Base-by-base conservation (phyloP, 2,113 vertebrate species). In the Ifrita kowaldi region DNA sequence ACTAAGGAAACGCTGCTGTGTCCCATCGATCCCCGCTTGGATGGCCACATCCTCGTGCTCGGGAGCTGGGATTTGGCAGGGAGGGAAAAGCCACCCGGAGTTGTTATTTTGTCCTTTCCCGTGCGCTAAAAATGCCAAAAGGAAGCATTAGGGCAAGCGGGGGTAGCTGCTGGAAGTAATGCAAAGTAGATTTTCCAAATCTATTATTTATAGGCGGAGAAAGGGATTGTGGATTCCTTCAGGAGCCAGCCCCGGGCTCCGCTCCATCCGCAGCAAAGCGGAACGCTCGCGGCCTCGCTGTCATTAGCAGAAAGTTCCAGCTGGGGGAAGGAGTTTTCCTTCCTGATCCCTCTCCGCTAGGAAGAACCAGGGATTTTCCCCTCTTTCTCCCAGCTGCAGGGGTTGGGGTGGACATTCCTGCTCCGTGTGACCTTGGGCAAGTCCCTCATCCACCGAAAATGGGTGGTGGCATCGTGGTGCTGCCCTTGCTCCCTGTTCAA, bases 201-300 rank as follows among this genome's bases (percentile, higher is more conserved):
- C 90, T 95, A 77, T 95, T 97, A 96, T 97, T 97, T 85, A 96
- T 94, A 64, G 82, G 78, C 0, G 5, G 70, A 52, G 84, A 82
- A 93, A 83, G 28, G 87, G 71, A 39, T 67, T 12, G 59, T 76
- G 84, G n/a, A 27, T 91, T 92, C 67, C 73, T 91, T 4, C 93
- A 69, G 90, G 96, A 83, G 10, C n/a, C 2, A 1, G 21, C 74
- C 93, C 39, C 0, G 2, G 16, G 84, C 67, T 92, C 75, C 28
- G 55, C 86, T 71, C 75, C 44, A 30, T 56, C 46, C 3, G 5
- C 50, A 32, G 3, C 55, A 49, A 16, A 33, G 74, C 23, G 1
- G 77, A 83, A 26, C 15, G 4, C 70, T 41, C 5, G 0, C 0
- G 21, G 87, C 76, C 42, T 41, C 14, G 26, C 56, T 52, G 11